phyloP scores from a whole-genome alignment of 30 jellyfish, hydroid and myxozoan species.

The Turritopsis rubra region DNA sequence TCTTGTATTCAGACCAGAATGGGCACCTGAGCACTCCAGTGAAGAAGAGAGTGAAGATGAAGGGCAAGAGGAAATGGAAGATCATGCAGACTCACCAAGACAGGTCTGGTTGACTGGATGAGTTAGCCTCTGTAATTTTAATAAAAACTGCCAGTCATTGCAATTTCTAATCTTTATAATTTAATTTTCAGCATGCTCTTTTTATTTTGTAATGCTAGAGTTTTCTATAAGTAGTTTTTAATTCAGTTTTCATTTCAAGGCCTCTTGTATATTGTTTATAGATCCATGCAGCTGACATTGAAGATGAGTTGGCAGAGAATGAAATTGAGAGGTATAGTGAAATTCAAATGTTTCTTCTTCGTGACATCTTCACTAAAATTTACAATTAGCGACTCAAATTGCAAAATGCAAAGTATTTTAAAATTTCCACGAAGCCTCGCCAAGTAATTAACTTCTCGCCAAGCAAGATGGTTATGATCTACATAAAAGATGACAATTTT shows the following conservation, averaged over 20 bases:
- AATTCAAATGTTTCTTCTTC: neutral
- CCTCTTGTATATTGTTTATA: conserved; percentile 13
- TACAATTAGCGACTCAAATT: too few species aligned
- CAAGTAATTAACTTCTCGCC: too few species aligned
- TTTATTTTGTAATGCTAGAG: too few species aligned
- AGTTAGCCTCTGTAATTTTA: neutral
- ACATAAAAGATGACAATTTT: too few species aligned
- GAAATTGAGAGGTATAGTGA: neutral
- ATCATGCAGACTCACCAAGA: conserved; percentile 35
- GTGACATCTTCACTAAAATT: too few species aligned
- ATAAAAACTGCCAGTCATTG: neutral
- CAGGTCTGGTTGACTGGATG: conserved; percentile 11
- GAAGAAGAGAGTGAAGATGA: conserved; percentile 96
- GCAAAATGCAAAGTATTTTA: too few species aligned
- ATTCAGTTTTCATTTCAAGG: too few species aligned
- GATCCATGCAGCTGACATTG: conserved; percentile 81
- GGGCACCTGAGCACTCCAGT: conserved; percentile 86
- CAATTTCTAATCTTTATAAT: too few species aligned
- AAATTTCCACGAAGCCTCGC: too few species aligned
- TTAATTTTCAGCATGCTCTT: neutral
- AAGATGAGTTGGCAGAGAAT: conserved; percentile 36
- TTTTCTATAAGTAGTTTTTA: too few species aligned
- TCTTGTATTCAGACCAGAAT: conserved; percentile 55
- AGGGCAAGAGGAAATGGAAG: conserved; percentile 44
- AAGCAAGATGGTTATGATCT: too few species aligned